These are phyloP conservation scores for Leucozona laternaria DNA, from an alignment of 2,888 invertebrate genomes.

Conservation along the genomic window DNA sequence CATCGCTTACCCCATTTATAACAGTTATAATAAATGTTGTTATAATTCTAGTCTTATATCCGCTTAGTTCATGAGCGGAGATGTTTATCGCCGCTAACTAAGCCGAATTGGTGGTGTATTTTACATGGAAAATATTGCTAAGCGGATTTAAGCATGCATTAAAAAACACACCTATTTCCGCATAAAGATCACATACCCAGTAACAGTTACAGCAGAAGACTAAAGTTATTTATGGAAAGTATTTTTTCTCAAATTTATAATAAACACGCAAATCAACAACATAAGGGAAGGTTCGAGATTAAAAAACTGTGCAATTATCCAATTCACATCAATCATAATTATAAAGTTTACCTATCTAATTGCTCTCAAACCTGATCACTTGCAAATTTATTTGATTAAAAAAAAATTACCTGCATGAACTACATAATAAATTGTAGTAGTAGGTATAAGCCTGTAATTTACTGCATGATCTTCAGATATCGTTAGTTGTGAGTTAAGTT, in stretches of 20 bases:
- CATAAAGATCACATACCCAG: background rate
- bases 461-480: background rate
- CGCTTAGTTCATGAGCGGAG: too few relatives aligned
- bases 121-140: too few relatives aligned
- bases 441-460: background rate
- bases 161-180: background rate
- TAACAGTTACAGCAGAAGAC: background rate
- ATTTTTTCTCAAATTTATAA: background rate
- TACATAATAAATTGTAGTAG: background rate
- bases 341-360: background rate
- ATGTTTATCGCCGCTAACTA: too few relatives aligned
- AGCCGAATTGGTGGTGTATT: too few relatives aligned
- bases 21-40: too few relatives aligned
- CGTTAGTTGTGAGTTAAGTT: constrained; percentile 25
- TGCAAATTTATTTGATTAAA: constrained; percentile 29
- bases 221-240: background rate
- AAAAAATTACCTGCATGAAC: constrained; percentile 38
- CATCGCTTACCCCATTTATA: too few relatives aligned
- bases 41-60: too few relatives aligned
- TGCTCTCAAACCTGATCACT: constrained; percentile 21
- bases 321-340: constrained; percentile 26
- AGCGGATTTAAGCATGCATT: too few relatives aligned
- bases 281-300: background rate
- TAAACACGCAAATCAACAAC: constrained; percentile 7
- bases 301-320: constrained; percentile 35